A percentile compares a stretch with the other conserved stretches of the same genome.
Conservation (phyloP, 1,140 invertebrate species). For the Penaeus indicus region DNA sequence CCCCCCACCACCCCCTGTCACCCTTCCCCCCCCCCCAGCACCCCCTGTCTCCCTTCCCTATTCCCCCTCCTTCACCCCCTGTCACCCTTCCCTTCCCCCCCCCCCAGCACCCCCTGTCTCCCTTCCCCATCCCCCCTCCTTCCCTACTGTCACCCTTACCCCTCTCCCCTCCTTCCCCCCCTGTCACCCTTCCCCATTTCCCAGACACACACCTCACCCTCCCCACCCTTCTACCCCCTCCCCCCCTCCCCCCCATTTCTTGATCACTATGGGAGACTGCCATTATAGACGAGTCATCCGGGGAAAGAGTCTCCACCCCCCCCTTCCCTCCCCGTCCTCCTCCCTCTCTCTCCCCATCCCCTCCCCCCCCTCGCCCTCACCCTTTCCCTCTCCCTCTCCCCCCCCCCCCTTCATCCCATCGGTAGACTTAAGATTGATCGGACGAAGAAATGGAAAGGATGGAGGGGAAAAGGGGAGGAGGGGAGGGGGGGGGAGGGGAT, state of each 20-base stretch:
- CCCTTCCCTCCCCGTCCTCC: neutral
- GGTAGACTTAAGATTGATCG: neutral
- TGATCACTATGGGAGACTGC: neutral
- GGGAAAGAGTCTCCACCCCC: neutral
- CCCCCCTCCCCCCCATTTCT: neutral
- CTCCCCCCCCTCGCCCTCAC: neutral
- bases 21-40: too few relatives aligned
- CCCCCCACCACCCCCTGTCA: too few relatives aligned
- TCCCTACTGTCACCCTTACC: neutral
- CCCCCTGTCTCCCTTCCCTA: too few relatives aligned
- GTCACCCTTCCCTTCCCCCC: neutral
- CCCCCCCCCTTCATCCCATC: neutral
- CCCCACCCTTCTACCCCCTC: neutral
- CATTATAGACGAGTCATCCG: neutral
- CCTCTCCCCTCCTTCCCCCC: slow-evolving; percentile 28
- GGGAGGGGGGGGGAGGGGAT: neutral
- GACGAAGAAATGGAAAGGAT: neutral
- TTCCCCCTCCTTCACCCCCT: neutral
- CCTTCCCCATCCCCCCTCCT: neutral
- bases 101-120: slow-evolving; percentile 21
- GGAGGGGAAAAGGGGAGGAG: neutral
- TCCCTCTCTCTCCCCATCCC: neutral
- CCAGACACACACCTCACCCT: neutral
- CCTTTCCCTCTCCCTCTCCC: slow-evolving; percentile 6
- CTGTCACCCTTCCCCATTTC: slow-evolving; percentile 15